These are phyloP conservation scores for Elaeidobius kamerunicus DNA, from an alignment of 2,888 invertebrate species.

Conservation along the genomic window DNA sequence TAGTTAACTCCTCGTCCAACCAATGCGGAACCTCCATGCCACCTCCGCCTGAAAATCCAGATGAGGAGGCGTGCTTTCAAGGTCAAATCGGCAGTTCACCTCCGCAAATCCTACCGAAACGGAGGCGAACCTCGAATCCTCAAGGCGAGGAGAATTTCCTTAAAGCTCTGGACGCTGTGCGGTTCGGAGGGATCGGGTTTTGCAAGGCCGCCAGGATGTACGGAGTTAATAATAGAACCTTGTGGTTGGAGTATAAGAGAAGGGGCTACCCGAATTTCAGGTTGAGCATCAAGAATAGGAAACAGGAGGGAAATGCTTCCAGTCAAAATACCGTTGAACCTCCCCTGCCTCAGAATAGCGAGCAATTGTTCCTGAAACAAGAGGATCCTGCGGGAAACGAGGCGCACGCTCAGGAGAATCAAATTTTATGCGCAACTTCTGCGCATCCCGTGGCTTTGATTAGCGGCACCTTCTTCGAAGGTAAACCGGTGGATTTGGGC, in stretches of 20 bases:
- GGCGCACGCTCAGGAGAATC: conserved; percentile 12
- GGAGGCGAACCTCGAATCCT: conserved; percentile 74
- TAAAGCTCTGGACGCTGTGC: conserved; percentile 75
- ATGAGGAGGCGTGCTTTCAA: conserved; percentile 37
- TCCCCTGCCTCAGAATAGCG: conserved; percentile 46
- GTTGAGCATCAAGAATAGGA: conserved; percentile 73
- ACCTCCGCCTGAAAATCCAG: too few species aligned
- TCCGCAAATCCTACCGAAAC: conserved; percentile 54
- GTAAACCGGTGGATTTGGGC: conserved; percentile 66
- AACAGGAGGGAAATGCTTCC: conserved; percentile 56
- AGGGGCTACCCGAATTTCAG: conserved; percentile 79
- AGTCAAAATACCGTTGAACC: not conserved
- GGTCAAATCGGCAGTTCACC: conserved; percentile 45
- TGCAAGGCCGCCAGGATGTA: conserved; percentile 82
- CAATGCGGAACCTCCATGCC: not conserved
- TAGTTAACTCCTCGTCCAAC: not conserved
- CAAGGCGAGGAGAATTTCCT: conserved; percentile 82
- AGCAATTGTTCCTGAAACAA: not conserved
- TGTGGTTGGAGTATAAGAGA: conserved; percentile 84
- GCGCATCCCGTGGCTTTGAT: conserved; percentile 62
- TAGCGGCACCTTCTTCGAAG: conserved; percentile 63
- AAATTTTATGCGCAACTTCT: conserved; percentile 30
- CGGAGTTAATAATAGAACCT: conserved; percentile 80
- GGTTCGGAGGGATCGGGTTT: conserved; percentile 80
- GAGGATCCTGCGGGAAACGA: not conserved